Base-by-base conservation (phyloP, 30 jellyfish, hydroid and myxozoan genomes). In the Hydractinia echinata region DNA sequence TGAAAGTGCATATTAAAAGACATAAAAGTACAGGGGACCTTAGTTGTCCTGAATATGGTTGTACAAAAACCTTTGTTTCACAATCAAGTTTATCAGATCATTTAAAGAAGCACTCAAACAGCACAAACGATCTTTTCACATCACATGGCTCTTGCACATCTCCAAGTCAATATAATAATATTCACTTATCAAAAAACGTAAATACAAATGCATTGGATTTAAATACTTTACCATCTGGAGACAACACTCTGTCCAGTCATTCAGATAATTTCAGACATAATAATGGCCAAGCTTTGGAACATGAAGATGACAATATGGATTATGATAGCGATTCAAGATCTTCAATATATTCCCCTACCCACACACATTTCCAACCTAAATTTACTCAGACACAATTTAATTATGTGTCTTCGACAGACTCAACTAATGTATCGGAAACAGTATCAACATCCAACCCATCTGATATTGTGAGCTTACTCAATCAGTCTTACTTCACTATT, bases 401-500 rank as follows among this genome's bases (percentile, higher is more conserved):
- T 64, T 64, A 64, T 64, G 18, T 64, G 9, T 64, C 74, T 6
- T 7, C 18, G 9, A 13, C 74, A n/a, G 74, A 51, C 39, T 6
- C 9, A n/a, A n/a, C 74, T n/a, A 60, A 61, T 54, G 55, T 55
- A 60, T 52, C 85, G 60, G 77, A 77, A 77, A 77, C 73, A 30
- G 72, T 77, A 3, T 51, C 85, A 51, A 10, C 66, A 18, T 44
- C 72, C 13, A 77, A 18, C 60, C 85, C 85, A 53, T 77, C 85
- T 7, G 85, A 77, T 19, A 44, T 77, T 52, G 79, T 77, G 15
- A 77, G 66, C 53, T 51, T 77, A 44, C 56, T 77, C 60, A 53
- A 77, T 77, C 60, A 77, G 54, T 77, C 85, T 54, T 77, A 77
- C 39, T 44, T 77, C 5, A 77, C 85, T 15, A 77, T 77, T 55